Conservation (phyloP, 2,888 invertebrate species). For the Lasioglossum leucozonium region DNA sequence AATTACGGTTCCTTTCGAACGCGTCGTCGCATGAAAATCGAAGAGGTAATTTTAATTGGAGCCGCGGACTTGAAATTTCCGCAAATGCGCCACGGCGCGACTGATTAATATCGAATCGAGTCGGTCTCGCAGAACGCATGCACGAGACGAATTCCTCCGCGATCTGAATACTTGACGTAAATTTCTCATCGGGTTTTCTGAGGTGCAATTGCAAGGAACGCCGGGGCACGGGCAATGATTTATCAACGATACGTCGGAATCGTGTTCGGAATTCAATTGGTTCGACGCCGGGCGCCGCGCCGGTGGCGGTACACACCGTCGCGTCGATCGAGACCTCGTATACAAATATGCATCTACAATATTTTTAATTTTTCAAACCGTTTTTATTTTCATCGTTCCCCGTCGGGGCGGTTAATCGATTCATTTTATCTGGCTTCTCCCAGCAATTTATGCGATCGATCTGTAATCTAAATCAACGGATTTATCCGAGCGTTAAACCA, state of each 20-base stretch:
- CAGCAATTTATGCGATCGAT: background rate
- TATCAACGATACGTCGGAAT: conserved; percentile 10
- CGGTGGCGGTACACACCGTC: background rate
- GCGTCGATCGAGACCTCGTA: background rate
- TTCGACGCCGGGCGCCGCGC: background rate
- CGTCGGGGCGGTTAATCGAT: background rate
- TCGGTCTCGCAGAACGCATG: background rate
- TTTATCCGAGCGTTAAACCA: background rate
- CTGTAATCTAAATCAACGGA: background rate
- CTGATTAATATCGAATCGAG: conserved; percentile 13
- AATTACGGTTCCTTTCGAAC: background rate
- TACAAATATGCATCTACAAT: background rate
- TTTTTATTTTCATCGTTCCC: background rate
- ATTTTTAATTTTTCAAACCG: background rate
- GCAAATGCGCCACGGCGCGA: background rate
- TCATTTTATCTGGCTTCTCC: background rate
- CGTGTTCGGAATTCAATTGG: conserved; percentile 18
- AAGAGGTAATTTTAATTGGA: background rate
- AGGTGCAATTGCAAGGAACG: background rate
- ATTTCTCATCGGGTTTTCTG: background rate
- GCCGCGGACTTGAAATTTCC: background rate
- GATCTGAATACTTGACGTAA: background rate
- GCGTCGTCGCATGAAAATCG: background rate
- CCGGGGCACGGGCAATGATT: background rate
- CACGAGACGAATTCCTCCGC: background rate